These are phyloP conservation scores for Megalops atlanticus DNA, from an alignment of 2,113 vertebrate species.

Conservation along the genomic window DNA sequence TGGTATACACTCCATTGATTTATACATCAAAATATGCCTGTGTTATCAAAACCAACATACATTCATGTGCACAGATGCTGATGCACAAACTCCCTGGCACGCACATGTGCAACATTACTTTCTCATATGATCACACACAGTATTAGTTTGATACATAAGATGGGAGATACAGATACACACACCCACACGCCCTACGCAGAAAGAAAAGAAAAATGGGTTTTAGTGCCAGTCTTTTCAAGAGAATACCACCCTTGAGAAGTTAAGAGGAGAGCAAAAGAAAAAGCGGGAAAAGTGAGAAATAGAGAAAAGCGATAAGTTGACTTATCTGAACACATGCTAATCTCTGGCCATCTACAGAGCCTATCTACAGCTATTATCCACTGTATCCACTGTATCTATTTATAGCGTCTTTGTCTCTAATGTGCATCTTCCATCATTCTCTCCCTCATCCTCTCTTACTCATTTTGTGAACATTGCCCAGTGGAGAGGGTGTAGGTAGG, in stretches of 20 bases:
- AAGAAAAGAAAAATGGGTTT: not conserved
- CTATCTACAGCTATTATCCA: not conserved
- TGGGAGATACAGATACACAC: not conserved
- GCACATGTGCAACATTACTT: not conserved
- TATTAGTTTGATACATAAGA: not conserved
- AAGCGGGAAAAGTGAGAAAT: not conserved
- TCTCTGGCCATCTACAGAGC: too few species aligned
- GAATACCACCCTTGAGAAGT: too few species aligned
- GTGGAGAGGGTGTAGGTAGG: not conserved
- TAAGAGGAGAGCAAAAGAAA: not conserved
- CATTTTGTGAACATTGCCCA: not conserved
- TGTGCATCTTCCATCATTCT: not conserved
- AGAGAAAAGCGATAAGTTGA: not conserved
- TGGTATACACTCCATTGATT: not conserved
- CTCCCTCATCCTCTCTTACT: not conserved
- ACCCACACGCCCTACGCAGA: not conserved
- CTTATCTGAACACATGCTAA: not conserved
- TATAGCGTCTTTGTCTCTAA: slow-evolving; percentile 3
- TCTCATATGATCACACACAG: not conserved
- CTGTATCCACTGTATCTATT: not conserved
- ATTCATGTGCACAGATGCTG: not conserved
- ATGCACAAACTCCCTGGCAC: slow-evolving; percentile 7
- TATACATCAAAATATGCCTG: not conserved
- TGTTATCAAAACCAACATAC: not conserved
- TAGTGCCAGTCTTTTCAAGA: too few species aligned